Evolutionary conservation across 2,797 vertebrate species (phyloP), one percentile per base, ranked within the genome.

Genomic region (Eospalax fontanierii): DNA sequence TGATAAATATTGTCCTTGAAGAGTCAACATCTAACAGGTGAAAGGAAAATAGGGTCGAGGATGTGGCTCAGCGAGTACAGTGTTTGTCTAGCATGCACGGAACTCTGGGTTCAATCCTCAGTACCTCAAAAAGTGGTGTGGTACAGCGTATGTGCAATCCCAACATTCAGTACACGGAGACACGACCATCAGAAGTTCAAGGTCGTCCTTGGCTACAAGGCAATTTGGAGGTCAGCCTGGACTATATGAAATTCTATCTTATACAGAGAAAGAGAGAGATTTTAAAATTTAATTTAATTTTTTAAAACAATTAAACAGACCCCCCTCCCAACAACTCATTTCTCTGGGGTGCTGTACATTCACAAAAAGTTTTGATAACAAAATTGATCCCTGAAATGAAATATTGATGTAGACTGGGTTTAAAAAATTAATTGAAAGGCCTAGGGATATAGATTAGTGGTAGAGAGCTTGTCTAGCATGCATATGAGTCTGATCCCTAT

Each of bases 381-480:
- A 57, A 83, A 35, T 87, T 93, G 59, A 75, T 76, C 84, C 15
- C 66, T 70, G 38, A 82, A 91, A 85, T 65, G 54, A 81, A 74
- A 82, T 38, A n/a, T 73, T 54, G 30, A 59, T 40, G 14, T 54
- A 59, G 40, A 4, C 40, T 68, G 9, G 43, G 65, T 78, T 81
- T 59, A 68, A 82, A 71, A 81, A n/a, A 35, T 54, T 65, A n/a
- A 35, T 54, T 65, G 35, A 89, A 38, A 57, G n/a, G 46, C 15
- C 65, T 8, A 10, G 24, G 15, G 43, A 54, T 24, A 70, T 15
- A 70, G 65, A 70, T 85, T 35, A 35, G 9, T 24, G 43, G 33
- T 70, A 54, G 65, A 70, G 14, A 6, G 10, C 38, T 66, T 65
- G 10, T 28, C 38, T 33, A 43, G 61, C 33, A 35, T 50, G 30